A percentile compares a stretch with the other conserved stretches of the same genome.
phyloP scores from a whole-genome alignment of 2,113 vertebrate genomes.

The Carassius auratus region DNA sequence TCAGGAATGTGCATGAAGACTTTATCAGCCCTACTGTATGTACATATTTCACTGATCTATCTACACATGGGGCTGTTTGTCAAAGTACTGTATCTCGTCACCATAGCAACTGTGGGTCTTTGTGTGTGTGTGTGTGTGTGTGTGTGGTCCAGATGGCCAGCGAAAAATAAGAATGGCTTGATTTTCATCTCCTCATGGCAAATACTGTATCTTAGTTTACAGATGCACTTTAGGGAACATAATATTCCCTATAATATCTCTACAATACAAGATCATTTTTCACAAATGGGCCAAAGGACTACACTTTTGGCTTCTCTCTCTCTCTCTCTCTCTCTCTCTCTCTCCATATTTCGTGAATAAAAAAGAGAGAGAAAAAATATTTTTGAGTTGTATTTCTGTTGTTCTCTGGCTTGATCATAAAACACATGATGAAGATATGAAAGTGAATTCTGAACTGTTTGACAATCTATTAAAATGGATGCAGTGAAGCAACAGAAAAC shows the following conservation, averaged over 20 bases:
- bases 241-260: slow-evolving; percentile 1
- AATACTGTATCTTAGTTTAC: slow-evolving; percentile 7
- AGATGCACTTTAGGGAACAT: background rate
- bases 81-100: slow-evolving; percentile 49
- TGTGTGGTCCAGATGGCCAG: slow-evolving; percentile 41
- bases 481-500: background rate
- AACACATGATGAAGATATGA: background rate
- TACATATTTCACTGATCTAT: slow-evolving; percentile 12
- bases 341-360: background rate
- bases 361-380: no score
- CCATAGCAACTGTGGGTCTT: slow-evolving; percentile 50
- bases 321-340: no score
- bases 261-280: background rate
- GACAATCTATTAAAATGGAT: background rate
- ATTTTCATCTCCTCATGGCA: slow-evolving; percentile 17
- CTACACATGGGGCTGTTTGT: slow-evolving; percentile 36
- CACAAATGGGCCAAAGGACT: background rate
- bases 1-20: background rate
- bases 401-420: background rate
- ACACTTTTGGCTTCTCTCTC: background rate
- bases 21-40: slow-evolving; percentile 19
- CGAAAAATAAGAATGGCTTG: slow-evolving; percentile 34
- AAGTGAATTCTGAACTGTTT: background rate
- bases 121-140: background rate
- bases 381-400: background rate